Evolutionary conservation across 2,113 vertebrate species (phyloP).

Genomic region (Chaetodon auriga): DNA sequence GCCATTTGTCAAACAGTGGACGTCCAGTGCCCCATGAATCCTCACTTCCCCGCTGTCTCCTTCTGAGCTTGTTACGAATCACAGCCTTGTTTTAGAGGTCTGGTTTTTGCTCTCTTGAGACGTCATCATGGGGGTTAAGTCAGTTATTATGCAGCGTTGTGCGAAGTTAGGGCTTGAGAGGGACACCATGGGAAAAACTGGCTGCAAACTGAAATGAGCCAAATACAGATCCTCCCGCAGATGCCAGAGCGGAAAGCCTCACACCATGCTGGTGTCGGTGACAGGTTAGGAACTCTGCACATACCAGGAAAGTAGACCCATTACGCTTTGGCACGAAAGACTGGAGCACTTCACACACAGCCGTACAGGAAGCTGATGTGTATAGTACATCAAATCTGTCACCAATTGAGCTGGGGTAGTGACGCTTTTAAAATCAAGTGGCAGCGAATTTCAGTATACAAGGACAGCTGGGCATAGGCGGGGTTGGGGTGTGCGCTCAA

Average conservation of each 20-base stretch:
- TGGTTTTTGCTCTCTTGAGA: slow-evolving; percentile 48
- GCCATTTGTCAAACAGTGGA: slow-evolving; percentile 43
- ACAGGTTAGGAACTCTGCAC: slow-evolving; percentile 61
- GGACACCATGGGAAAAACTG: slow-evolving; percentile 17
- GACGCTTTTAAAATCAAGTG: slow-evolving; percentile 65
- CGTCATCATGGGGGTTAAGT: slow-evolving; percentile 47
- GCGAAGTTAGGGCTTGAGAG: slow-evolving; percentile 52
- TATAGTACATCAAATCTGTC: slow-evolving; percentile 61
- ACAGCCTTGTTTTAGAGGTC: slow-evolving; percentile 32
- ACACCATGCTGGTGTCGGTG: slow-evolving; percentile 59
- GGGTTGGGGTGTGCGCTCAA: slow-evolving; percentile 28
- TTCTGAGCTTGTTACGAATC: slow-evolving; percentile 52
- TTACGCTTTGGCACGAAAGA: slow-evolving; percentile 71
- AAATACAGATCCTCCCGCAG: slow-evolving; percentile 51
- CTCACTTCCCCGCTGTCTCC: slow-evolving; percentile 24
- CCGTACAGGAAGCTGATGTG: slow-evolving; percentile 71
- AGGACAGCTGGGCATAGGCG: slow-evolving; percentile 66
- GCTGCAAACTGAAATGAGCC: slow-evolving; percentile 58
- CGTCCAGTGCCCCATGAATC: slow-evolving; percentile 18
- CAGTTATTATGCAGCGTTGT: slow-evolving; percentile 40
- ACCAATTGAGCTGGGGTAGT: slow-evolving; percentile 59
- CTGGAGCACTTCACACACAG: slow-evolving; percentile 67
- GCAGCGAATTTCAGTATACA: slow-evolving; percentile 52
- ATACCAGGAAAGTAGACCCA: slow-evolving; percentile 61
- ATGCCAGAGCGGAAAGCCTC: slow-evolving; percentile 55